These are phyloP conservation scores for Ceyx cyanopectus DNA, from an alignment of 2,113 vertebrate species.

Conservation along the genomic window DNA sequence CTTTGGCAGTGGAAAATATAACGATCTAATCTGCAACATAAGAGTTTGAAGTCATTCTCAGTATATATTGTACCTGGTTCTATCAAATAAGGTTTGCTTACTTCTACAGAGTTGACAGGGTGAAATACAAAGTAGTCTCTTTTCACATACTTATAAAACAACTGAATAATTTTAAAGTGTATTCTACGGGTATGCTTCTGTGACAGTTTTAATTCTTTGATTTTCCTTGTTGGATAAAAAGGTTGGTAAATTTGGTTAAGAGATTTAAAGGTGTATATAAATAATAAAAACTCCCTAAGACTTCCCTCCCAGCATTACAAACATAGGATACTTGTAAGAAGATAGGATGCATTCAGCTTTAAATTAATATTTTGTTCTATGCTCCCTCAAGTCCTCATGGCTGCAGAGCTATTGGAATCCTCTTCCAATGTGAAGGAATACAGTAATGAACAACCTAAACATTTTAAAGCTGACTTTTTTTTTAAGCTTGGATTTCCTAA, in stretches of 20 bases:
- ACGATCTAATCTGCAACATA: not conserved
- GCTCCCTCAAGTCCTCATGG: not conserved
- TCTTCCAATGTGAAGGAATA: not conserved
- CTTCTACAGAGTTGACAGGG: not conserved
- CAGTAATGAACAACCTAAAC: not conserved
- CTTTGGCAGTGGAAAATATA: not conserved
- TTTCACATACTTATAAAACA: not conserved
- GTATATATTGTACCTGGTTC: not conserved
- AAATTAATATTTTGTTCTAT: not conserved
- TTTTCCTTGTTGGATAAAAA: not conserved
- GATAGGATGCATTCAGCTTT: not conserved
- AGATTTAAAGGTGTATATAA: not conserved
- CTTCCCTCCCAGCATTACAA: not conserved
- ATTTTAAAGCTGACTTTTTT: not conserved
- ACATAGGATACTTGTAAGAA: not conserved
- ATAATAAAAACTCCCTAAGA: not conserved
- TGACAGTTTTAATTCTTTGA: not conserved
- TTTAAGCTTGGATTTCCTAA: not conserved
- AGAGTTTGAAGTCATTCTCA: not conserved
- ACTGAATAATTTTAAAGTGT: not conserved
- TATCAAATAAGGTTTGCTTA: not conserved
- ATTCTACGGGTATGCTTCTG: not conserved
- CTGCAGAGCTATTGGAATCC: not conserved
- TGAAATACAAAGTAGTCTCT: not conserved
- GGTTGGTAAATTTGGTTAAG: not conserved